These are phyloP conservation scores for Danio aesculapii DNA, from an alignment of 2,797 vertebrate species.

Conservation along the genomic window DNA sequence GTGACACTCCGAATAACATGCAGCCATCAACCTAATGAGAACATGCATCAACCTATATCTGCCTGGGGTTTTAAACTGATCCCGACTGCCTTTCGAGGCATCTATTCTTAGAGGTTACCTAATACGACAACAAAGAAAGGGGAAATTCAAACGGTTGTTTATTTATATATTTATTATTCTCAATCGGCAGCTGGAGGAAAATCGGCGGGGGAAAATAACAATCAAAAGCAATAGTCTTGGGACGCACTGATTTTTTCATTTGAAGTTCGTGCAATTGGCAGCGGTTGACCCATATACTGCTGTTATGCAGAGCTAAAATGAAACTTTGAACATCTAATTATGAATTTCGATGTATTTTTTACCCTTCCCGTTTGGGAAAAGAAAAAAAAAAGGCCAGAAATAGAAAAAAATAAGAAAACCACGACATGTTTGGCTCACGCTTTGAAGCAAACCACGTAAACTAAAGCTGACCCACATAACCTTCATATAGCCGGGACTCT, in stretches of 20 bases:
- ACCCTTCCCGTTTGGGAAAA: neutral
- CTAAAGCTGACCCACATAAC: constrained; percentile 51
- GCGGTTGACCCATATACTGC: constrained; percentile 45
- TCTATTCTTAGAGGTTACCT: constrained; percentile 38
- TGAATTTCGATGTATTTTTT: constrained; percentile 20
- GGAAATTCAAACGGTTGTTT: constrained; percentile 40
- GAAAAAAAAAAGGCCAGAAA: constrained; percentile 13
- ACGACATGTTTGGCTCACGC: constrained; percentile 9
- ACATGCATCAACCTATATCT: constrained; percentile 56
- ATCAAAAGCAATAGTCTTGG: constrained; percentile 52
- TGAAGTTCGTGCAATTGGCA: constrained; percentile 48
- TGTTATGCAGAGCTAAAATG: constrained; percentile 7
- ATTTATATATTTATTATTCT: constrained; percentile 43
- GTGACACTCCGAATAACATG: constrained; percentile 60
- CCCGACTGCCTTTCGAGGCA: constrained; percentile 12
- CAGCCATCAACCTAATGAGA: constrained; percentile 62
- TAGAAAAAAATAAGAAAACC: constrained; percentile 3
- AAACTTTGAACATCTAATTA: constrained; percentile 54
- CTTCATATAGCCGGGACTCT: constrained; percentile 41
- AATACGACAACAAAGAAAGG: constrained; percentile 10
- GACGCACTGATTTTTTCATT: constrained; percentile 46
- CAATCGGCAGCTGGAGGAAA: constrained; percentile 14
- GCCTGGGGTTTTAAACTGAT: constrained; percentile 22
- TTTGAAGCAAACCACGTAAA: constrained; percentile 28
- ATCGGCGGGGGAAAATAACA: constrained; percentile 18